Evolutionary conservation across 2,888 invertebrate species (phyloP).

Genomic region (Atethmia centrago): DNA sequence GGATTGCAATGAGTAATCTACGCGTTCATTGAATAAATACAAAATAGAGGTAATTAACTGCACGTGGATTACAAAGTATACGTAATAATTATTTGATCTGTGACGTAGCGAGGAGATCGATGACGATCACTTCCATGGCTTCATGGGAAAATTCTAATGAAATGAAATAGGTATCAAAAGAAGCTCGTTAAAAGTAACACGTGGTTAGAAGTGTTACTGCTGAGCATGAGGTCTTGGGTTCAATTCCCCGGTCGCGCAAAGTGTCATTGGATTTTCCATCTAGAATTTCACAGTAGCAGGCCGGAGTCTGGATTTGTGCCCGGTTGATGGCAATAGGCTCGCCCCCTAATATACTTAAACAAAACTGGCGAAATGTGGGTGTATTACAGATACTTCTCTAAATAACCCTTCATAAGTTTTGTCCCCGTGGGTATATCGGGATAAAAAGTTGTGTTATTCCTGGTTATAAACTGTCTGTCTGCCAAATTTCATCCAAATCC

Average conservation of each 20-base stretch:
- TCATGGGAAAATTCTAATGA: not conserved
- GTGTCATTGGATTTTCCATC: too few species aligned
- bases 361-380: too few species aligned
- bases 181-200: not conserved
- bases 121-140: not conserved
- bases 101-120: not conserved
- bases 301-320: too few species aligned
- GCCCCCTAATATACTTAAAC: too few species aligned
- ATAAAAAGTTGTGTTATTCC: too few species aligned
- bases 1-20: conserved; percentile 26
- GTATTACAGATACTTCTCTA: too few species aligned
- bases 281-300: not conserved
- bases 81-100: not conserved
- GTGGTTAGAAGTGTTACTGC: not conserved
- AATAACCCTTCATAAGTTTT: too few species aligned
- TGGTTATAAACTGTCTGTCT: too few species aligned
- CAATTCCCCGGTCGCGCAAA: not conserved
- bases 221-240: not conserved
- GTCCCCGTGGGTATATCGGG: too few species aligned
- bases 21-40: conserved; percentile 12
- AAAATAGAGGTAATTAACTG: conserved; percentile 9
- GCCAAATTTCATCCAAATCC: too few species aligned
- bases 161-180: not conserved
- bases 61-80: conserved; percentile 29
- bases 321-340: too few species aligned